A percentile compares a stretch with the other conserved stretches of the same genome.
Evolutionary conservation across 2,888 invertebrate genomes (phyloP).

Genomic region (Rutpela maculata): DNA sequence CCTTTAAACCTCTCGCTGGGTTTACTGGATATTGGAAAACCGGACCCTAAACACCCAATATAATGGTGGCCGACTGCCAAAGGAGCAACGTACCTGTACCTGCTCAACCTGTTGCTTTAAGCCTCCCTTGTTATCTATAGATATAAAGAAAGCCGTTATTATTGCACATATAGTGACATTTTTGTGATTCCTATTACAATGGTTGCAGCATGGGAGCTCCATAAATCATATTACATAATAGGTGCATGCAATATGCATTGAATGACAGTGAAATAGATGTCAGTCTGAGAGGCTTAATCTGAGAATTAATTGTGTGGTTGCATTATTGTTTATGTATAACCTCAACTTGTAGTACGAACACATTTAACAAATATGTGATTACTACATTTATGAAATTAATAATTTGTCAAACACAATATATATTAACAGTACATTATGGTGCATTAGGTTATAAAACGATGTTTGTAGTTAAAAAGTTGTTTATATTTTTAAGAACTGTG

Average conservation of each 20-base stretch:
- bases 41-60: conserved; percentile 12
- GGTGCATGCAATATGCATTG: not conserved
- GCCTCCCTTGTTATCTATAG: conserved; percentile 22
- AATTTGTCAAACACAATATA: not conserved
- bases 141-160: conserved; percentile 21
- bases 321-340: not conserved
- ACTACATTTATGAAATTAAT: not conserved
- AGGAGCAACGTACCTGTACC: conserved; percentile 31
- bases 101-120: conserved; percentile 32
- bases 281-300: not conserved
- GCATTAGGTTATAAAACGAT: too few relatives aligned
- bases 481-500: not conserved
- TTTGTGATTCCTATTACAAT: conserved; percentile 26
- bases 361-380: not conserved
- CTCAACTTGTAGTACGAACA: not conserved
- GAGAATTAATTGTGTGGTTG: not conserved
- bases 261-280: conserved; percentile 4
- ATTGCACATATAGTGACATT: conserved; percentile 32
- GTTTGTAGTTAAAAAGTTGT: not conserved
- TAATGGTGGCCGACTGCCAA: conserved; percentile 8
- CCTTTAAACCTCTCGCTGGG: not conserved
- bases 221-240: conserved; percentile 22
- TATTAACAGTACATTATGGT: not conserved
- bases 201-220: not conserved
- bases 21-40: not conserved